phyloP scores from a whole-genome alignment of 1,140 invertebrate species.

The Diabrotica virgifera region DNA sequence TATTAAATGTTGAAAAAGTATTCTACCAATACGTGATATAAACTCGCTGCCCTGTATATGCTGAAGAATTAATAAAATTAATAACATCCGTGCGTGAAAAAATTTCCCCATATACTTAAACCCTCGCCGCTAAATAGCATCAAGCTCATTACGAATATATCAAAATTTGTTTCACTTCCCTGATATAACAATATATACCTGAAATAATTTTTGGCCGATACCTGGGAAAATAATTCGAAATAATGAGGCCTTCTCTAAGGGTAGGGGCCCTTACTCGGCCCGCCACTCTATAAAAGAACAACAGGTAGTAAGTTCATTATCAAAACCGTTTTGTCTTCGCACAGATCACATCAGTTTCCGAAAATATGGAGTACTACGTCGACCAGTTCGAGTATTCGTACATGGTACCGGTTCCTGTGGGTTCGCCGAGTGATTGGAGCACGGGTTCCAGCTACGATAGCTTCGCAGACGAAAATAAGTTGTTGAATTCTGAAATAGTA shows the following conservation, averaged over 20 bases:
- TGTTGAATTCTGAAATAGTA: neutral
- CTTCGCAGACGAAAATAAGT: neutral
- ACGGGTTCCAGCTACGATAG: neutral
- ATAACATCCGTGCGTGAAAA: neutral
- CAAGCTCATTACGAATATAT: neutral
- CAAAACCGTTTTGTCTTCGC: neutral
- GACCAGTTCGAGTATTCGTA: neutral
- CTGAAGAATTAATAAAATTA: too few relatives aligned
- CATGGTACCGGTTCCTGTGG: neutral
- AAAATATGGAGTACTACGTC: neutral
- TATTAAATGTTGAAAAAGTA: too few relatives aligned
- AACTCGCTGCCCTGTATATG: too few relatives aligned
- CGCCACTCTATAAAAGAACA: neutral
- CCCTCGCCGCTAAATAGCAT: neutral
- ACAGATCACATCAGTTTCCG: neutral
- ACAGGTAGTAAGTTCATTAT: neutral
- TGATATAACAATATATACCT: slow-evolving; percentile 1
- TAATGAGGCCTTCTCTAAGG: neutral
- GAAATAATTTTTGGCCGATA: neutral
- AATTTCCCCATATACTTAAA: neutral
- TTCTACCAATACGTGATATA: too few relatives aligned
- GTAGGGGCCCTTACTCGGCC: neutral
- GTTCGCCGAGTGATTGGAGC: neutral
- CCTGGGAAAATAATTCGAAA: slow-evolving; percentile 1
- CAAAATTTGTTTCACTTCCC: slow-evolving; percentile 2